phyloP scores from a whole-genome alignment of 2,888 invertebrate genomes.

The Euproctis similis region DNA sequence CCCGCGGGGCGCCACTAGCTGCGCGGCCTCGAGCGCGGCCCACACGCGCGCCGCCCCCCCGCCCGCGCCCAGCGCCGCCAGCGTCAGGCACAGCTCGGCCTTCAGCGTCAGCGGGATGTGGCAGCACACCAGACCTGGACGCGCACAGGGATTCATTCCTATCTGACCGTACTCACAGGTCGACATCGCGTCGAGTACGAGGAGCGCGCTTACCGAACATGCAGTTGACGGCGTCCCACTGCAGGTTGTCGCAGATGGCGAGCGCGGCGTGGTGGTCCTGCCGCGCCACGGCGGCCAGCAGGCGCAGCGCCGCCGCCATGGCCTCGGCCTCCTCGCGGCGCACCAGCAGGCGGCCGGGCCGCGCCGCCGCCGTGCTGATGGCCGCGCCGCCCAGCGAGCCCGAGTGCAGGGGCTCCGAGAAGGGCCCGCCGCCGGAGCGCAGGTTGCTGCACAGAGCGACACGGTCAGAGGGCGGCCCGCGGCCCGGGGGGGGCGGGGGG shows the following conservation, averaged over 20 bases:
- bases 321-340: constrained; percentile 82
- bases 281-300: constrained; percentile 86
- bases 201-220: constrained; percentile 73
- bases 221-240: constrained; percentile 88
- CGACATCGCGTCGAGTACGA: too few species aligned
- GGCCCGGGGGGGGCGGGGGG: constrained; percentile 54
- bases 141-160: too few species aligned
- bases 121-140: constrained; percentile 89
- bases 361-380: constrained; percentile 43
- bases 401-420: constrained; percentile 61
- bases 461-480: constrained; percentile 52
- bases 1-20: constrained; percentile 80
- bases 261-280: constrained; percentile 86
- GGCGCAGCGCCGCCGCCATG: constrained; percentile 84
- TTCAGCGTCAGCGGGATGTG: constrained; percentile 90
- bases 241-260: constrained; percentile 90
- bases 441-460: constrained; percentile 69
- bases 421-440: constrained; percentile 80
- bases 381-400: constrained; percentile 70
- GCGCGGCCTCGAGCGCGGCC: constrained; percentile 89
- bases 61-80: constrained; percentile 86
- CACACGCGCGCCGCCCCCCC: constrained; percentile 88
- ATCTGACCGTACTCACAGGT: too few species aligned
- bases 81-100: constrained; percentile 85
- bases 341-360: constrained; percentile 55